Base-by-base conservation (phyloP, 2,113 vertebrate genomes). In the Sturnus vulgaris region DNA sequence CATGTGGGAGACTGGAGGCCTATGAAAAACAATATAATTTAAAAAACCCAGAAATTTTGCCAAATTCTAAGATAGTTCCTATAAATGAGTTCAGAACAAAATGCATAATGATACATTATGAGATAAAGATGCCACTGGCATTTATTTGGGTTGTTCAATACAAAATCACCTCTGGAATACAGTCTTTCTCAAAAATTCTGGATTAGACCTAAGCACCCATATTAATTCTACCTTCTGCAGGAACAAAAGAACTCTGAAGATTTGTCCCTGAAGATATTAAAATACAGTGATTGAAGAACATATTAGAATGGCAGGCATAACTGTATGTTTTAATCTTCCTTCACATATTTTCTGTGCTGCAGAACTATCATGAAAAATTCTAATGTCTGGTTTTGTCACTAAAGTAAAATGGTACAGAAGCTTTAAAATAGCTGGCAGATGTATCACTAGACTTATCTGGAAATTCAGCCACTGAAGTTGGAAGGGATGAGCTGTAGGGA, bases 1-100 rank as follows among this genome's bases (percentile, higher is more conserved):
- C 55, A 95, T 88, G 80, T 92, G 80, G 94, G 86, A 96, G 90
- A 94, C 92, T 83, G 60, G 13, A 93, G 71, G 35, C 79, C 88
- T 71, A 95, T 82, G 68, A 94, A 93, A 96, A 96, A 69, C 65
- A 88, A 73, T 73, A 83, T 33, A 44, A 71, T 88, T 94, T 55
- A 4, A 33, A 95, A 94, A 83, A 5, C 1, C 1, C n/a, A 84
- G 61, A 93, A 83, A 28, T 86, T 47, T 28, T 88, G 83, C 87
- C 82, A 94, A 71, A 80, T 90, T 86, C 60, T 93, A 75, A 95
- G 50, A 64, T 69, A 65, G 37, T 33, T 87, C 53, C 65, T 82
- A 79, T 89, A 91, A 93, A 95, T 72, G 78, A 69, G 12, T 89
- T 92, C 46, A 78, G 78, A 93, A 63, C 22, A 90, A 93, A 95